Base-by-base conservation (phyloP, 1,140 invertebrate species). In the Trypoxylus dichotomus region DNA sequence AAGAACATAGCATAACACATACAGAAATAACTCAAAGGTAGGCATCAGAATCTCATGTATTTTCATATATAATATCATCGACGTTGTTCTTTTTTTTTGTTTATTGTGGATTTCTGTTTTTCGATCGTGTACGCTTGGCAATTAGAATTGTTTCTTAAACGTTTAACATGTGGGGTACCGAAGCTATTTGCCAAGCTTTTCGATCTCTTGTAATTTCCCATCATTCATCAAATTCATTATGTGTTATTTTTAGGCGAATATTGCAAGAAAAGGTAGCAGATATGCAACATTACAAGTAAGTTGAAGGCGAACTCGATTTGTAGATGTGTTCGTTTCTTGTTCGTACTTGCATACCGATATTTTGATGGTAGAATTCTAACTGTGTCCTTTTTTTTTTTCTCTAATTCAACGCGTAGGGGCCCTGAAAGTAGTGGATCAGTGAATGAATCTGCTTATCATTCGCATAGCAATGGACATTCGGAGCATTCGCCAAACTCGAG, bases 11-110 rank as follows among this genome's bases (percentile, higher is more conserved):
- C 86, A 89, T 92, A 84, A 92, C 91, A 79, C 90, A 90, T 84
- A 91, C 90, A 84, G 91, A 92, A 88, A 90, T 91, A 83, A 91
- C 90, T 76, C 89, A 91, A 87, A 91, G 90, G 90, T 91, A 90
- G 85, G 88, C 85, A 86, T 79, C 78, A 24, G 24, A 75, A 63
- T 74, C 21, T 75, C 74, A 37, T 47, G 32, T 47, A 76, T 78
- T 63, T n/a, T 73, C 37, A n/a, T n/a, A 60, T 25, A 75, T n/a
- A 21, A n/a, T n/a, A n/a, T n/a, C n/a, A n/a, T n/a, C n/a, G n/a
- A n/a, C n/a, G n/a, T n/a, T n/a, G n/a, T n/a, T n/a, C n/a, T 76
- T 41, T 75, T 32, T 8, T 32, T 74, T 58, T 76, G 7, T 32
- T 73, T 13, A 37, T 73, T 73, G 13, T 73, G 29, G 8, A 42